Evolutionary conservation across 2,888 invertebrate genomes (phyloP).

Genomic region (Phorcus lineatus): DNA sequence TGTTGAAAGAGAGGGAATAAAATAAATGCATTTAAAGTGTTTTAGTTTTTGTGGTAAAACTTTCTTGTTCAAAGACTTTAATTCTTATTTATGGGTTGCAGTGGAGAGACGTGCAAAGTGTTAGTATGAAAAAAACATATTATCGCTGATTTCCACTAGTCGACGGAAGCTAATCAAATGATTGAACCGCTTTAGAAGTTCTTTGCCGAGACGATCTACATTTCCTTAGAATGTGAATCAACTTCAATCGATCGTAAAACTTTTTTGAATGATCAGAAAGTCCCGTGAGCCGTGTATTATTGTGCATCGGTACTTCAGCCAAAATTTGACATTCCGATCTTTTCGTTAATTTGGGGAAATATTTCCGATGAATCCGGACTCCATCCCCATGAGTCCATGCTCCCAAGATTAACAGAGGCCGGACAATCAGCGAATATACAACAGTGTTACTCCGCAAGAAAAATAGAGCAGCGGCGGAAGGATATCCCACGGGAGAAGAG

Average conservation of each 20-base stretch:
- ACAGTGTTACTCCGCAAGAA: slow-evolving; percentile 30
- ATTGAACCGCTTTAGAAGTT: background rate
- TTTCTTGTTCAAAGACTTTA: too few relatives aligned
- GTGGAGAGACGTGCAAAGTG: too few relatives aligned
- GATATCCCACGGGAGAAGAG: slow-evolving; percentile 25
- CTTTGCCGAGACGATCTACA: slow-evolving; percentile 5
- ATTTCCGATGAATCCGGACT: slow-evolving; percentile 16
- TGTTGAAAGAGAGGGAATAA: too few relatives aligned
- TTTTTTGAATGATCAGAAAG: background rate
- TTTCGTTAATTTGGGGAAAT: slow-evolving; percentile 9
- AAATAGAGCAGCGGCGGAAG: slow-evolving; percentile 25
- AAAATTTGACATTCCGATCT: slow-evolving; percentile 22
- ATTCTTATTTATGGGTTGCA: too few relatives aligned
- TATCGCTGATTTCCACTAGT: background rate
- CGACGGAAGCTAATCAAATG: background rate
- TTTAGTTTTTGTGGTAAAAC: too few relatives aligned
- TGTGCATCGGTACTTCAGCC: background rate
- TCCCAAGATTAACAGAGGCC: background rate
- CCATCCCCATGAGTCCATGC: background rate
- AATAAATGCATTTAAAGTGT: too few relatives aligned
- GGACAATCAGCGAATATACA: slow-evolving; percentile 6
- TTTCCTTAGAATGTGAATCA: background rate
- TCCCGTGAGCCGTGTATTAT: background rate
- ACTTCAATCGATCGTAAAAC: slow-evolving; percentile 20
- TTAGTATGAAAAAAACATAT: background rate